Percentiles rank a stretch among this genome's conserved stretches.
Evolutionary conservation across 2,888 invertebrate genomes (phyloP).

Genomic region (Standfussiana lucernea): DNA sequence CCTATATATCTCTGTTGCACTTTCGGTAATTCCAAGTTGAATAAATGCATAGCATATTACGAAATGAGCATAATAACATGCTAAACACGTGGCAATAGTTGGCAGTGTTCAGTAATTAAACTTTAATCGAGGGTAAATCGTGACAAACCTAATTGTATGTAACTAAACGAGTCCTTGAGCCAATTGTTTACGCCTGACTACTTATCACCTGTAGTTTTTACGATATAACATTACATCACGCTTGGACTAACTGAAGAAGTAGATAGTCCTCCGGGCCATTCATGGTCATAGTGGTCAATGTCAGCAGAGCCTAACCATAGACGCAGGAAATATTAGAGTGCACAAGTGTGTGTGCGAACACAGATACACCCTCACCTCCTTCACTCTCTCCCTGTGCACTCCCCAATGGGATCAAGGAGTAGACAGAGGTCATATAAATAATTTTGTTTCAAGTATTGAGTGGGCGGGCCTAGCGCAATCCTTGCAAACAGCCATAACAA

Average conservation of each 20-base stretch:
- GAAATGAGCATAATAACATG: slow-evolving; percentile 52
- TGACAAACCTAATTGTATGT: slow-evolving; percentile 58
- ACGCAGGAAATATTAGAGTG: not conserved
- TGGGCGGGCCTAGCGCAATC: not conserved
- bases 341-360: not conserved
- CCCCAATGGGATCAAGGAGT: not conserved
- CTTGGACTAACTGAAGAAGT: not conserved
- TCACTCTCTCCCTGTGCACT: not conserved
- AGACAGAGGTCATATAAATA: not conserved
- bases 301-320: not conserved
- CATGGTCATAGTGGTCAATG: not conserved
- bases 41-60: slow-evolving; percentile 29
- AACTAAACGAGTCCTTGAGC: slow-evolving; percentile 56
- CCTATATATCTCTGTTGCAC: not conserved
- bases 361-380: not conserved
- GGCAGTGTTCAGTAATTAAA: slow-evolving; percentile 55
- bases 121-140: slow-evolving; percentile 60
- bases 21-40: slow-evolving; percentile 16
- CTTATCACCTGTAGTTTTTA: slow-evolving; percentile 12
- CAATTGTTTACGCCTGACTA: slow-evolving; percentile 23
- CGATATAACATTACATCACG: not conserved
- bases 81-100: slow-evolving; percentile 44
- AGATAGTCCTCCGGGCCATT: not conserved
- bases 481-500: not conserved
- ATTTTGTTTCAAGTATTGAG: not conserved